Evolutionary conservation across 2,888 invertebrate genomes (phyloP).

Genomic region (Chaetogeoica ovagalla): DNA sequence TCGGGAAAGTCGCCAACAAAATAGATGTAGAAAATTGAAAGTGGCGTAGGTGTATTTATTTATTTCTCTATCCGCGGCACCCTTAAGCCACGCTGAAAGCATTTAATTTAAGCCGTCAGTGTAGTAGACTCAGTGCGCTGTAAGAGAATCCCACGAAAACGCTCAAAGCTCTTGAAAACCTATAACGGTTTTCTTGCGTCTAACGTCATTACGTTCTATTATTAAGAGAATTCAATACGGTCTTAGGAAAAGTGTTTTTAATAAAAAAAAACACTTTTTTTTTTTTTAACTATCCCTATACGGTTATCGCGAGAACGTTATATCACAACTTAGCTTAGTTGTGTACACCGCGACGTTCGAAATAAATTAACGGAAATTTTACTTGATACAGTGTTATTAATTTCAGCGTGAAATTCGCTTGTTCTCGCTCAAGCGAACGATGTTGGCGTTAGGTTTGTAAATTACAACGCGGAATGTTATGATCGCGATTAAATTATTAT

Average conservation of each 20-base stretch:
- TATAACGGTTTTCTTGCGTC: conserved; percentile 6
- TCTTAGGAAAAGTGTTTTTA: not conserved
- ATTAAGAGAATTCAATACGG: not conserved
- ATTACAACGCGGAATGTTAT: not conserved
- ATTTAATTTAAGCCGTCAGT: conserved; percentile 36
- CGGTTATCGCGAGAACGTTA: no score
- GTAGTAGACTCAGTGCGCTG: conserved; percentile 1
- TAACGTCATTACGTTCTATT: not conserved
- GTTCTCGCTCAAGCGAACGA: no score
- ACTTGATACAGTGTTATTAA: no score
- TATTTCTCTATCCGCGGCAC: conserved; percentile 1
- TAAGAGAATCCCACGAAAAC: conserved; percentile 8
- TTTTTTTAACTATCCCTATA: no score
- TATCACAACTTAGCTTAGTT: no score
- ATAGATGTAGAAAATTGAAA: not conserved
- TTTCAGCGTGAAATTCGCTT: no score
- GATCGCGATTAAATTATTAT: not conserved
- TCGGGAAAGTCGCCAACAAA: conserved; percentile 16
- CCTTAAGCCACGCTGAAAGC: conserved; percentile 11
- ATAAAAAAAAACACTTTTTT: not conserved
- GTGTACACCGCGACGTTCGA: no score
- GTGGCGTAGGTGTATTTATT: conserved; percentile 5
- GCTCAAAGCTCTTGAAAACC: conserved; percentile 16
- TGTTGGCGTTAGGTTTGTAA: not conserved
- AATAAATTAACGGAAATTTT: no score